phyloP scores from a whole-genome alignment of 2,888 invertebrate genomes.

The Gastrophysa polygoni region DNA sequence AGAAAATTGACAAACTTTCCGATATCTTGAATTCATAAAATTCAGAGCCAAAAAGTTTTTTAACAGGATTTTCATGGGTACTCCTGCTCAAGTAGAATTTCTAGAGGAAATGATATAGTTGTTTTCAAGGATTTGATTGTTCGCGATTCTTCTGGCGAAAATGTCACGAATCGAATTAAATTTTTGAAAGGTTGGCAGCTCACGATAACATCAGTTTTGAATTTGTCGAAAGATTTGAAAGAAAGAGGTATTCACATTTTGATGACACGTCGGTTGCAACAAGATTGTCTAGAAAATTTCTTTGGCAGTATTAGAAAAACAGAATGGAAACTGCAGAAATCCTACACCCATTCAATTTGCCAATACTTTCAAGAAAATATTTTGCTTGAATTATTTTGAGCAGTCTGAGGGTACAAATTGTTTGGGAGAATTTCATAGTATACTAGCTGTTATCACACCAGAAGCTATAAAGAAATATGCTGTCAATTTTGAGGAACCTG shows the following conservation, averaged over 20 bases:
- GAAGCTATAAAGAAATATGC: background rate
- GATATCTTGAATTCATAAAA: too few species aligned
- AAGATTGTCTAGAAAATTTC: slow-evolving; percentile 20
- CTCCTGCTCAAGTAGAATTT: slow-evolving; percentile 29
- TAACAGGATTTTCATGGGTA: background rate
- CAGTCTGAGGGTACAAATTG: slow-evolving; percentile 15
- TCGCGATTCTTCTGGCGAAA: slow-evolving; percentile 15
- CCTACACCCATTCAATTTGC: slow-evolving; percentile 18
- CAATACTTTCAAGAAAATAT: slow-evolving; percentile 7
- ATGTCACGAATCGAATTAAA: slow-evolving; percentile 33
- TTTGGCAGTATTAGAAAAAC: slow-evolving; percentile 17
- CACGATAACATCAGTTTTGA: slow-evolving; percentile 2
- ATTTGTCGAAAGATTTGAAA: slow-evolving; percentile 1
- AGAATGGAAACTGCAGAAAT: slow-evolving; percentile 19
- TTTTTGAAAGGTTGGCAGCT: slow-evolving; percentile 10
- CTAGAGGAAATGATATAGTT: slow-evolving; percentile 27
- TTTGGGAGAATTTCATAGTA: slow-evolving; percentile 9
- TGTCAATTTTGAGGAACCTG: background rate
- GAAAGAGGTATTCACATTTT: slow-evolving; percentile 1
- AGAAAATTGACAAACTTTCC: too few species aligned
- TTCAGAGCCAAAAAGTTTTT: too few species aligned
- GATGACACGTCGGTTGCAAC: slow-evolving; percentile 10
- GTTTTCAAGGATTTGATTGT: slow-evolving; percentile 27
- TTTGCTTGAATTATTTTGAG: slow-evolving; percentile 4
- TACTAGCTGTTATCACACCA: slow-evolving; percentile 2